A percentile compares a stretch with the other conserved stretches of the same genome.
phyloP scores from a whole-genome alignment of 2,113 vertebrate species.

The Gavia stellata region DNA sequence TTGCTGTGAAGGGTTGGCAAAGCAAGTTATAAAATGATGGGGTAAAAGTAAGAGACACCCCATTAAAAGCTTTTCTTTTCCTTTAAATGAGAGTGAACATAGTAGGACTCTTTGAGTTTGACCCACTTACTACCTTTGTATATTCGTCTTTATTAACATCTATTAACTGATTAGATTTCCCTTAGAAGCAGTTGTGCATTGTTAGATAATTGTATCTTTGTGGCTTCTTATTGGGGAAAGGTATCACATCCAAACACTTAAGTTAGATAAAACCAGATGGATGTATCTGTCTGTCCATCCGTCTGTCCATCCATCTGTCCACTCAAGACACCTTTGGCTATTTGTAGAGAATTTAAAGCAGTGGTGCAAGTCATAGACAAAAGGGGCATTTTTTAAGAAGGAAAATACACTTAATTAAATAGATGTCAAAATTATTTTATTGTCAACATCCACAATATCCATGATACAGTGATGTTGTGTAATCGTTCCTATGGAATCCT shows the following conservation, averaged over 20 bases:
- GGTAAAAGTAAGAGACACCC: slow-evolving; percentile 65
- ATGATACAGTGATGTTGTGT: slow-evolving; percentile 30
- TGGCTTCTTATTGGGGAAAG: slow-evolving; percentile 61
- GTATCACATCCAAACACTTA: slow-evolving; percentile 48
- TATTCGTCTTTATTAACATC: slow-evolving; percentile 67
- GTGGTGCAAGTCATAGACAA: not conserved
- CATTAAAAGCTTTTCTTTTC: slow-evolving; percentile 63
- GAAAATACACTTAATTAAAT: slow-evolving; percentile 63
- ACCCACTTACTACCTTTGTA: slow-evolving; percentile 65
- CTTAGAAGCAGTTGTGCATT: slow-evolving; percentile 56
- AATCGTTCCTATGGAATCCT: slow-evolving; percentile 47
- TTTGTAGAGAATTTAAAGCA: slow-evolving; percentile 10
- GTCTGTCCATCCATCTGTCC: slow-evolving; percentile 14
- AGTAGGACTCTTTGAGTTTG: slow-evolving; percentile 22
- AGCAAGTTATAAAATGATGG: slow-evolving; percentile 76
- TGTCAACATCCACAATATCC: slow-evolving; percentile 35
- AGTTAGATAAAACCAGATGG: slow-evolving; percentile 32
- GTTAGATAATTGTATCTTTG: slow-evolving; percentile 49
- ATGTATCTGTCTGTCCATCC: not conserved
- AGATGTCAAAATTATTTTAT: slow-evolving; percentile 57
- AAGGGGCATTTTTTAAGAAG: slow-evolving; percentile 37
- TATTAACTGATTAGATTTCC: slow-evolving; percentile 63
- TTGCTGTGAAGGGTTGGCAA: slow-evolving; percentile 72
- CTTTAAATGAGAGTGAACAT: slow-evolving; percentile 53
- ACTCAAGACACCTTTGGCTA: not conserved